phyloP scores from a whole-genome alignment of 2,113 vertebrate species.

The Scalopus aquaticus region DNA sequence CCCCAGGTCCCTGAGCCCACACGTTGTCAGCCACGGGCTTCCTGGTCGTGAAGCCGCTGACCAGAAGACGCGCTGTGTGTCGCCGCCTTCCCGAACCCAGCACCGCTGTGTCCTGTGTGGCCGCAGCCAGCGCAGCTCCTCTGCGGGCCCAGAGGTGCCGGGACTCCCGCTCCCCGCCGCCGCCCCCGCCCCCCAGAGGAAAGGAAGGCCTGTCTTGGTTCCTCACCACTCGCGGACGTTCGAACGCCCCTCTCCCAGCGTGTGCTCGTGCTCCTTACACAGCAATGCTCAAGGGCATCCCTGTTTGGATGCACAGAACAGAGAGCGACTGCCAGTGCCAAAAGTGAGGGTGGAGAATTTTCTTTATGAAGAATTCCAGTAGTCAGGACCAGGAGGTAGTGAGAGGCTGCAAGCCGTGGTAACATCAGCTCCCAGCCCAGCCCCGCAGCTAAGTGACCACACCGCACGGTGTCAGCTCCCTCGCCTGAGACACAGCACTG shows the following conservation, averaged over 20 bases:
- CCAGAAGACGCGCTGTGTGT: not conserved
- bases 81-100: not conserved
- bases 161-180: accelerated
- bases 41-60: not conserved
- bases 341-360: slow-evolving; percentile 69
- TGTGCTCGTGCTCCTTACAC: not conserved
- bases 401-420: slow-evolving; percentile 59
- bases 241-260: not conserved
- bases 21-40: not conserved
- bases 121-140: not conserved
- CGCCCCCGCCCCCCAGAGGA: too few relatives aligned
- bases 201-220: not conserved
- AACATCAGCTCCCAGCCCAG: too few relatives aligned
- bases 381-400: slow-evolving; percentile 69
- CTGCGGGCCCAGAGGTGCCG: not conserved
- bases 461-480: not conserved
- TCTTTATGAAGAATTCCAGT: slow-evolving; percentile 66
- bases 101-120: not conserved
- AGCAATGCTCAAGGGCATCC: not conserved
- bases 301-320: slow-evolving; percentile 17
- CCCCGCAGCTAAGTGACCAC: not conserved
- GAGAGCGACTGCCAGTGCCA: slow-evolving; percentile 22
- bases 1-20: not conserved
- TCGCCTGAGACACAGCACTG: not conserved
- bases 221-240: not conserved